Evolutionary conservation across 2,113 vertebrate species (phyloP).

Genomic region (Cryptotis parvus): DNA sequence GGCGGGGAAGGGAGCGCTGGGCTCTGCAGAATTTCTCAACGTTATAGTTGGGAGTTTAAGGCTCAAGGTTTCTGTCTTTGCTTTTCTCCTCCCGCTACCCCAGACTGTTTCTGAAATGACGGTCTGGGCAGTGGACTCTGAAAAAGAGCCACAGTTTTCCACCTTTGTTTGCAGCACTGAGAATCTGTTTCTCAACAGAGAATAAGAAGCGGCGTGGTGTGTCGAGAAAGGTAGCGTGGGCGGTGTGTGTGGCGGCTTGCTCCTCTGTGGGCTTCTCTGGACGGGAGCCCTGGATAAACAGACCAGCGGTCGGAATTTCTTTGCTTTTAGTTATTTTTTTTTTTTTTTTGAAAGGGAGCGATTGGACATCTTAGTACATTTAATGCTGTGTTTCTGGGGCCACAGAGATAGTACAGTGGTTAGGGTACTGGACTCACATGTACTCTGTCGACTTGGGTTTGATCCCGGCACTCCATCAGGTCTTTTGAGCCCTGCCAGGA

Average conservation of each 20-base stretch:
- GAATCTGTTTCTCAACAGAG: constrained; percentile 45
- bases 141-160: not conserved
- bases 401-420: too few relatives aligned
- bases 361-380: not conserved
- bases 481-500: too few relatives aligned
- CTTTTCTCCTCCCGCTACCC: not conserved
- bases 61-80: not conserved
- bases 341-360: not conserved
- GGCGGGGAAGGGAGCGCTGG: not conserved
- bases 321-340: constrained; percentile 14
- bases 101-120: not conserved
- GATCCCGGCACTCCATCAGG: too few relatives aligned
- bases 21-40: not conserved
- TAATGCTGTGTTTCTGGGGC: too few relatives aligned
- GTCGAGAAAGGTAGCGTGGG: not conserved
- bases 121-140: not conserved
- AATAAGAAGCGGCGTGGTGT: not conserved
- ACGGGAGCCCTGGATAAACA: too few relatives aligned
- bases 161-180: not conserved
- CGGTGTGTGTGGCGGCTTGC: too few relatives aligned
- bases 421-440: too few relatives aligned
- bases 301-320: not conserved
- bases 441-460: too few relatives aligned
- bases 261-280: too few relatives aligned
- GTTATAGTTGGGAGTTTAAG: not conserved